Conservation (phyloP, 2,113 vertebrate species). For the Theristicus caerulescens region DNA sequence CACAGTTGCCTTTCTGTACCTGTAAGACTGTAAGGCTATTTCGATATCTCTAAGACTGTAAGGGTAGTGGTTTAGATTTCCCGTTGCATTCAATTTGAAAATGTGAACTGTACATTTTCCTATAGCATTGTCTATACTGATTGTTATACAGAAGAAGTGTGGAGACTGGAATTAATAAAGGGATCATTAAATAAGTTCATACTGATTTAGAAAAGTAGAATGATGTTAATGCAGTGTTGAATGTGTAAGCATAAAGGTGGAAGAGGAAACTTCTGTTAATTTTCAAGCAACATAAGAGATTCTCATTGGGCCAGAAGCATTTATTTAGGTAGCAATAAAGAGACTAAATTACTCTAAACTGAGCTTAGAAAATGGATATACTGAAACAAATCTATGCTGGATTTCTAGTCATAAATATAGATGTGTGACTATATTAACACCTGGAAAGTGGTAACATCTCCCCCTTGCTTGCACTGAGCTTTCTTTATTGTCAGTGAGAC, state of each 20-base stretch:
- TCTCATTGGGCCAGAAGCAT: not conserved
- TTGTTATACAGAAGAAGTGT: not conserved
- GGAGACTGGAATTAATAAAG: not conserved
- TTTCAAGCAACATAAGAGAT: not conserved
- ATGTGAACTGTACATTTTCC: not conserved
- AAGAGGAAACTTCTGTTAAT: not conserved
- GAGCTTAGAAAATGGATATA: not conserved
- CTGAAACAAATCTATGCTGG: rapidly evolving
- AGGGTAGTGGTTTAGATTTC: not conserved
- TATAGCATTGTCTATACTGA: not conserved
- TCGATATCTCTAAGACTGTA: not conserved
- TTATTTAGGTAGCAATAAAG: not conserved
- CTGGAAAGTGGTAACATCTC: not conserved
- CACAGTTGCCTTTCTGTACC: not conserved
- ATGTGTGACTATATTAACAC: not conserved
- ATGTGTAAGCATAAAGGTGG: not conserved
- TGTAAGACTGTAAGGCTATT: not conserved
- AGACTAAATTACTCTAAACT: not conserved
- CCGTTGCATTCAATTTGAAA: not conserved
- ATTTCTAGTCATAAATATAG: not conserved
- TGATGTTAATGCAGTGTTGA: not conserved
- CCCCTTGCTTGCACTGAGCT: not conserved
- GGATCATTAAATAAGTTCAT: not conserved
- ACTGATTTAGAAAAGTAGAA: not conserved
- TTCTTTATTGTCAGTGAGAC: not conserved